These are phyloP conservation scores for Tychaedon coryphoeus DNA, from an alignment of 2,113 vertebrate genomes.

Conservation along the genomic window DNA sequence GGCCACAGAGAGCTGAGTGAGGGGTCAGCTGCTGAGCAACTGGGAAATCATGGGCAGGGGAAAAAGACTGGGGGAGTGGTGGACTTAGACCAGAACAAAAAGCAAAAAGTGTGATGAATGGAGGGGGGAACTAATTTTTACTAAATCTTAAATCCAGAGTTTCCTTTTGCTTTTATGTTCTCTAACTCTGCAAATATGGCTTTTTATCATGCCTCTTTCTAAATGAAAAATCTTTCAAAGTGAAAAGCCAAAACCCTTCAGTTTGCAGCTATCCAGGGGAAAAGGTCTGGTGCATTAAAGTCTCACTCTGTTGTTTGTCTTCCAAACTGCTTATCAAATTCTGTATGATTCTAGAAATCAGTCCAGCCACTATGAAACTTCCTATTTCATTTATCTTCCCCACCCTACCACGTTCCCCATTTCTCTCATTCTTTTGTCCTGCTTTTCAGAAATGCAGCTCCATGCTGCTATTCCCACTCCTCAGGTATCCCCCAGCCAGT, in stretches of 20 bases:
- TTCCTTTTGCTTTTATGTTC: background rate
- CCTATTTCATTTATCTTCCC: background rate
- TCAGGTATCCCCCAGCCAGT: background rate
- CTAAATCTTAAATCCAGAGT: background rate
- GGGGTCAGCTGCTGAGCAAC: background rate
- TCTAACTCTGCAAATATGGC: background rate
- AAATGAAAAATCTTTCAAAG: constrained; percentile 19
- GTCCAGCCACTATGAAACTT: background rate
- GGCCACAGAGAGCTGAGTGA: background rate
- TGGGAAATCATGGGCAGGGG: background rate
- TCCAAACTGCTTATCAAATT: background rate
- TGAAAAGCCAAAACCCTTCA: background rate
- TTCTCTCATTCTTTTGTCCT: background rate
- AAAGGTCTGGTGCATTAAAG: background rate
- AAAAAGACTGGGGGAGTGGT: background rate
- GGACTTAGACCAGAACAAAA: background rate
- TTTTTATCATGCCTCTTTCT: background rate
- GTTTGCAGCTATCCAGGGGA: background rate
- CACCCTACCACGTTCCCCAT: background rate
- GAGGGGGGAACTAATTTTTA: background rate
- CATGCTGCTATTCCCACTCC: fast-evolving
- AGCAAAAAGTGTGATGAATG: background rate
- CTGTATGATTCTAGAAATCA: background rate
- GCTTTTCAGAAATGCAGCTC: background rate
- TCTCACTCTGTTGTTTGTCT: background rate